phyloP scores from a whole-genome alignment of 2,888 invertebrate genomes.

The Phoenoteleia sp. region DNA sequence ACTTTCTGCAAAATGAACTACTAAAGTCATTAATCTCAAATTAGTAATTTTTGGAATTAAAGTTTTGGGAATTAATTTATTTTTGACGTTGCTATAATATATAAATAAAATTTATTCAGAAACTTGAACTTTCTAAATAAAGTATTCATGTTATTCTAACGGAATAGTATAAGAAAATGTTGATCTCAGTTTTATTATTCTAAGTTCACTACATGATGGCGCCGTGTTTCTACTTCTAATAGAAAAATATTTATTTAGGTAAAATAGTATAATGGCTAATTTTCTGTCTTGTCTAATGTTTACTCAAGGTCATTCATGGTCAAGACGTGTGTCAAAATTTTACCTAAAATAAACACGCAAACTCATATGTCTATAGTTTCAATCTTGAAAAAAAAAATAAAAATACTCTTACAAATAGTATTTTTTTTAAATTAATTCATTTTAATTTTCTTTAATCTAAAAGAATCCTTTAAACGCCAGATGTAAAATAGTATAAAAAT shows the following conservation, averaged over 20 bases:
- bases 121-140: constrained; percentile 8
- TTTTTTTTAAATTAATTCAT: no score
- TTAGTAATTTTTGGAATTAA: no score
- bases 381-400: no score
- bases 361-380: no score
- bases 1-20: no score
- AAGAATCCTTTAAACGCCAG: no score
- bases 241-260: constrained; percentile 83
- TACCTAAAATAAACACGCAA: not conserved
- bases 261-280: constrained; percentile 80
- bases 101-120: not conserved
- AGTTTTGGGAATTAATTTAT: no score
- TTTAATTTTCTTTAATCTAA: no score
- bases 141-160: constrained; percentile 10
- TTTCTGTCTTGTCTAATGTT: constrained; percentile 75
- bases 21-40: no score
- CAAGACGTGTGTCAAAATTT: not conserved
- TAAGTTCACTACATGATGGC: not conserved
- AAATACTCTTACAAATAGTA: no score
- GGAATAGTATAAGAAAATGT: not conserved
- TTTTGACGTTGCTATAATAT: no score
- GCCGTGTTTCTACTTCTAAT: constrained; percentile 63
- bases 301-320: constrained; percentile 26
- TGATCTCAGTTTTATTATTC: not conserved
- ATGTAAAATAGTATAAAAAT: no score